A percentile compares a stretch with the other conserved stretches of the same genome.
Conservation (phyloP, 2,888 invertebrate species). For the Pasiphila rectangulata region DNA sequence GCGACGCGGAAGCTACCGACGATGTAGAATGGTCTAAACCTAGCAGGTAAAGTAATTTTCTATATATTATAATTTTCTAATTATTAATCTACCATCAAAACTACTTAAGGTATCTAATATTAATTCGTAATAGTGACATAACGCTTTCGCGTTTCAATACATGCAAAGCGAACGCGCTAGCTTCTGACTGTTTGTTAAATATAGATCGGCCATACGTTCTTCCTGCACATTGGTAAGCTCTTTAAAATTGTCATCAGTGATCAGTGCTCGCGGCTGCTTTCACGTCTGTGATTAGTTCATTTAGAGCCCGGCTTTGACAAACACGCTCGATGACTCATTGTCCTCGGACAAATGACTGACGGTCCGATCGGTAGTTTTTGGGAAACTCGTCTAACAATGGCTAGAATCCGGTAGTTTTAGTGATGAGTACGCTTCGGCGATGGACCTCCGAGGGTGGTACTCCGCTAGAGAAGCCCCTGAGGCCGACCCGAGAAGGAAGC, state of each 20-base stretch:
- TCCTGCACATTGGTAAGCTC: conserved; percentile 76
- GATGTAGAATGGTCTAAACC: conserved; percentile 73
- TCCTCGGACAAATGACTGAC: conserved; percentile 46
- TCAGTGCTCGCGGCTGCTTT: conserved; percentile 77
- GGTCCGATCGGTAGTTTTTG: conserved; percentile 41
- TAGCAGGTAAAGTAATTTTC: conserved; percentile 61
- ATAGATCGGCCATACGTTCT: conserved; percentile 68
- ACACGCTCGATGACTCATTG: conserved; percentile 60
- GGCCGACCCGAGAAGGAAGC: conserved; percentile 86
- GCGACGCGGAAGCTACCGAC: conserved; percentile 49
- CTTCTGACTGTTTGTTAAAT: conserved; percentile 73
- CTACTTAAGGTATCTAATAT: conserved; percentile 27
- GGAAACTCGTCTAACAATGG: conserved; percentile 52
- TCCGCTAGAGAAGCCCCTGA: conserved; percentile 82
- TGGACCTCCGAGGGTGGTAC: conserved; percentile 86
- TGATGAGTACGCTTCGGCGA: conserved; percentile 79
- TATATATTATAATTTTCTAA: conserved; percentile 8
- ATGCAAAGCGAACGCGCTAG: conserved; percentile 75
- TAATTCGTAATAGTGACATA: conserved; percentile 65
- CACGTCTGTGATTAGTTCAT: conserved; percentile 73
- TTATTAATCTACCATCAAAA: background rate
- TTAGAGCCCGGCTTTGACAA: conserved; percentile 62
- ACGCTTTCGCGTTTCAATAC: conserved; percentile 62
- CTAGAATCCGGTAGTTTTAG: conserved; percentile 53
- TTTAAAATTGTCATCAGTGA: conserved; percentile 78